Percentiles rank a stretch among this genome's conserved stretches.
These are phyloP conservation scores for Syncerus caffer DNA, from an alignment of 2,797 vertebrate genomes.

Conservation along the genomic window DNA sequence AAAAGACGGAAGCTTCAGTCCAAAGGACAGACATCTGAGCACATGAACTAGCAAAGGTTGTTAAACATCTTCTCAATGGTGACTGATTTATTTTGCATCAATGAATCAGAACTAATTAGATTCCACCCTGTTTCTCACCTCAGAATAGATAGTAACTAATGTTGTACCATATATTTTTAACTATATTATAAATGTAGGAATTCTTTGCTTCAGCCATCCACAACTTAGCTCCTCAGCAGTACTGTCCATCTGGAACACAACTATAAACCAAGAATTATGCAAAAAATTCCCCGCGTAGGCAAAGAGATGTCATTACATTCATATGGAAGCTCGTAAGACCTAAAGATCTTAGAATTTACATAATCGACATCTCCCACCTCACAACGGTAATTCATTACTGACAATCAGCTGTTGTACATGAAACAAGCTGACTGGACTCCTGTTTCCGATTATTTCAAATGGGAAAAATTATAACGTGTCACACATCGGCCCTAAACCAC, in stretches of 20 bases:
- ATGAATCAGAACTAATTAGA: slow-evolving; percentile 47
- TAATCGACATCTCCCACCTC: background rate
- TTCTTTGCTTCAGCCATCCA: background rate
- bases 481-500: background rate
- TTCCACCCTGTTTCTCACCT: slow-evolving; percentile 17
- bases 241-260: slow-evolving; percentile 17
- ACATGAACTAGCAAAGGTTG: background rate
- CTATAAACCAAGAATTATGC: slow-evolving; percentile 15
- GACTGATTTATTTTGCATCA: slow-evolving; percentile 24
- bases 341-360: background rate
- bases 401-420: background rate
- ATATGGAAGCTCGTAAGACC: background rate
- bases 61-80: background rate
- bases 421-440: background rate
- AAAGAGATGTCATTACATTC: slow-evolving; percentile 14
- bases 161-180: slow-evolving; percentile 39
- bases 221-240: background rate
- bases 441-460: slow-evolving; percentile 30
- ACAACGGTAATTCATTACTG: background rate
- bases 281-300: background rate
- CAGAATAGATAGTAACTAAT: slow-evolving; percentile 49
- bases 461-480: background rate
- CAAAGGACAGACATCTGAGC: background rate
- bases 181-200: slow-evolving; percentile 16
- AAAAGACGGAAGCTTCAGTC: background rate